Evolutionary conservation across 2,113 vertebrate species (phyloP).

Genomic region (Catharus bicknelli): DNA sequence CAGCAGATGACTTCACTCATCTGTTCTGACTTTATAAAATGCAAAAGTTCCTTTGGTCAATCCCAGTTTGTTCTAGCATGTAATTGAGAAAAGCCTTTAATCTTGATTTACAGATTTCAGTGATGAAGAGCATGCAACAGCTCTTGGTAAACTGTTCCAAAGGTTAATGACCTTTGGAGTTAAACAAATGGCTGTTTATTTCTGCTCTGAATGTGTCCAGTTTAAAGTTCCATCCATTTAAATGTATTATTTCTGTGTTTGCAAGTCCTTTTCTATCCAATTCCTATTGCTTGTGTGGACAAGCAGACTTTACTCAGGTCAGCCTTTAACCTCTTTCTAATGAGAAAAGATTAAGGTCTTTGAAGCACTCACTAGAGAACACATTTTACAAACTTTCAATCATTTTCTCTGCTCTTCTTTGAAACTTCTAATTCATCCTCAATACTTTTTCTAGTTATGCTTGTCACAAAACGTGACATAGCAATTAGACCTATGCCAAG

Average conservation of each 20-base stretch:
- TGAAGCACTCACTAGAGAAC: background rate
- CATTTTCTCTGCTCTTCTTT: background rate
- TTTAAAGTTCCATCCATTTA: conserved; percentile 52
- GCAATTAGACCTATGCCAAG: background rate
- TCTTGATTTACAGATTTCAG: conserved; percentile 44
- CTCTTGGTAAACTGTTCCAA: conserved; percentile 52
- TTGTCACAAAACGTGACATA: background rate
- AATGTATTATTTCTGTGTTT: conserved; percentile 42
- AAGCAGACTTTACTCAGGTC: conserved; percentile 19
- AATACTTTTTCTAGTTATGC: background rate
- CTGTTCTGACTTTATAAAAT: background rate
- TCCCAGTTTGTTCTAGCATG: background rate
- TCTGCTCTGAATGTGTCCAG: conserved; percentile 29
- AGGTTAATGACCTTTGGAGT: conserved; percentile 59
- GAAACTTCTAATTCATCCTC: background rate
- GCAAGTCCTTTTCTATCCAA: background rate
- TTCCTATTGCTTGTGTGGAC: background rate
- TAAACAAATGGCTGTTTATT: conserved; percentile 60
- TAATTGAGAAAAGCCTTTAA: conserved; percentile 51
- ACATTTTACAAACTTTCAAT: background rate
- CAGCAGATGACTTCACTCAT: conserved; percentile 3
- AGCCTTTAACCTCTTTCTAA: conserved; percentile 12
- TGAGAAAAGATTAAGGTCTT: background rate
- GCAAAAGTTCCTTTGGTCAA: conserved; percentile 22
- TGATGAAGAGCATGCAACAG: background rate